Evolutionary conservation across 92 coral and sea anemone genomes (phyloP), one percentile per base, ranked within the genome.

Genomic region (Epizoanthus stellaris): DNA sequence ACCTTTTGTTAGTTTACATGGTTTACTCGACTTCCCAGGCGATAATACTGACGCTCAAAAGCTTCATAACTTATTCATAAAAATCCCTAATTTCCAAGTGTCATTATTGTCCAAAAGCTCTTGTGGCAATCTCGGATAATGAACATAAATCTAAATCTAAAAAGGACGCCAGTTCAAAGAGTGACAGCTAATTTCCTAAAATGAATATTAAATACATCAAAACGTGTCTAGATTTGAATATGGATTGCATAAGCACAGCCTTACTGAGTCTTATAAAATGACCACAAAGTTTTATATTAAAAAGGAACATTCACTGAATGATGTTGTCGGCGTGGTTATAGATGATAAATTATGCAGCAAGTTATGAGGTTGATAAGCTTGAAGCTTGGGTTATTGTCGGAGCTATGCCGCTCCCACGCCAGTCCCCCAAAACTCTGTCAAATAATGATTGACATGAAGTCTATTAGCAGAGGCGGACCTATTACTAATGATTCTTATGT

Each of bases 21-120:
- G 47, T 79, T 62, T 39, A 79, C 72, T 79, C 45, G 10, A 6
- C 19, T 17, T 61, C 30, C 67, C 52, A 77, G 39, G 60, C 61
- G 43, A 21, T 64, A 38, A 79, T 63, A 43, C 72, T 79, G 83
- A 79, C 83, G 83, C 83, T 63, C 40, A 64, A 62, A 63, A 70
- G 4, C 61, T 15, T 79, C 83, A 79, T 79, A 43, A 63, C 21
- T 79, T 79, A 79, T 79, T 63, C 47, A 79, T 40, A 36, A 60
- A 61, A 40, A 21, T 17, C 11, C 2, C 30, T 39, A 23, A 19
- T 42, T 43, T 39, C 17, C 47, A 79, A 42, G 36, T 79, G 43
- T 63, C 14, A 4, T 43, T 79, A 19, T 45, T 79, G 65, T 62
- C 20, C 52, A 43, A 42, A 64, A 30, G 34, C 25, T 7, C 60